Conservation (phyloP, 2,888 invertebrate genomes). For the Pinctada fucata region DNA sequence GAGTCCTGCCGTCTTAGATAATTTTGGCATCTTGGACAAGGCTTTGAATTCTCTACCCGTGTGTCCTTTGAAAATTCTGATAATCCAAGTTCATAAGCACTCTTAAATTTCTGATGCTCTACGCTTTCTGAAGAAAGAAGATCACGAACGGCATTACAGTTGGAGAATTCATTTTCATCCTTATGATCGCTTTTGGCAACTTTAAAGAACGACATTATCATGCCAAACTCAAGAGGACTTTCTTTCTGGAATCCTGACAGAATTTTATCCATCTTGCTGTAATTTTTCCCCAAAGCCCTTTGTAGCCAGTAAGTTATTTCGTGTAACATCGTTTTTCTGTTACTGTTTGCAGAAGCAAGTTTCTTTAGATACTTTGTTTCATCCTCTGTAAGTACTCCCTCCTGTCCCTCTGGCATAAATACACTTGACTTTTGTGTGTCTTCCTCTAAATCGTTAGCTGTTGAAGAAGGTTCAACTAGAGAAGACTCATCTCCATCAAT, state of each 20-base stretch:
- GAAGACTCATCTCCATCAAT: too few relatives aligned
- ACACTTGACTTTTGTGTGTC: not conserved
- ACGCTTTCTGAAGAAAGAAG: not conserved
- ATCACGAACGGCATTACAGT: not conserved
- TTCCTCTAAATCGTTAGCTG: too few relatives aligned
- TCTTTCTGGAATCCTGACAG: not conserved
- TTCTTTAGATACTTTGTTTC: not conserved
- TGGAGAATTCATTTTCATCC: not conserved
- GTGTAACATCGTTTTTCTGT: not conserved
- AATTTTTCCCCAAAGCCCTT: slow-evolving; percentile 6
- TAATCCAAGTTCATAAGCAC: not conserved
- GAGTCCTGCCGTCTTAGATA: slow-evolving; percentile 10
- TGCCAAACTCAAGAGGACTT: not conserved
- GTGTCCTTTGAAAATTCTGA: not conserved
- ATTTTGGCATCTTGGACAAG: slow-evolving; percentile 3
- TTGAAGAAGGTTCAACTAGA: too few relatives aligned
- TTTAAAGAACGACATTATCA: not conserved
- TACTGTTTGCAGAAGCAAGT: too few relatives aligned
- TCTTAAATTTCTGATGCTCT: not conserved
- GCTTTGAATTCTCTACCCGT: not conserved
- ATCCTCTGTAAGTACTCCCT: not conserved
- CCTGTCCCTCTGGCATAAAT: too few relatives aligned
- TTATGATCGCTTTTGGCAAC: not conserved
- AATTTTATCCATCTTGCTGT: not conserved
- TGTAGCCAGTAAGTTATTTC: slow-evolving; percentile 24